Base-by-base conservation (phyloP, 2,797 vertebrate species). In the Danio kyathit region DNA sequence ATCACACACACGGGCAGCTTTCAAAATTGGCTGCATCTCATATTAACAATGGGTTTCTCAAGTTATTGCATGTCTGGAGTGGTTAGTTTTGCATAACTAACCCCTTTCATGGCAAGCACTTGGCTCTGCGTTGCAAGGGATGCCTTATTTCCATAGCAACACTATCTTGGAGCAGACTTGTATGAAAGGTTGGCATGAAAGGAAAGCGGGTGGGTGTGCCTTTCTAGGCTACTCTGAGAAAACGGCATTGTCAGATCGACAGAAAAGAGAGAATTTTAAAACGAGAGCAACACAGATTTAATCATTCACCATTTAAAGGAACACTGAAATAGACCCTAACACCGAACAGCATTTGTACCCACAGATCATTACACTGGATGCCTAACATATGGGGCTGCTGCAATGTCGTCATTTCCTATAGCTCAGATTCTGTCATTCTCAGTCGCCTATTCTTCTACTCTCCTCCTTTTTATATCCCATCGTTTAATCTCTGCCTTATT, bases 111-210 rank as follows among this genome's bases (percentile, higher is more conserved):
- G 44, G 19, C n/a, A 61, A 63, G 52, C 56, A 21, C 2, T 43
- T 21, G 56, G 54, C 48, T 65, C 21, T 57, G 40, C 52, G 48
- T 48, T 83, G 7, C 46, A 40, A 73, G 7, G 63, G 76, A 79
- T 63, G 76, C 46, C 48, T 79, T 61, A 75, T 83, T 70, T 60
- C 76, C 82, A 70, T 75, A 70, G 82, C 76, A 79, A 74, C 76
- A 29, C 43, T 59, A 59, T 82, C 49, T 74, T 51, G 59, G 14
- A 71, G 49, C 66, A 70, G 64, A 57, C 16, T 11, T 43, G 38
- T 54, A 40, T 52, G 43, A 40, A 76, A 54, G 40, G 51, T n/a
- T 66, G 49, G 40, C 61, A 66, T 56, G 7, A 56, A 64, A 72
- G 11, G 43, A 65, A 49, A 16, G 51, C 14, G 69, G 46, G 51